Evolutionary conservation across 2,888 invertebrate species (phyloP).

Genomic region (Didymodactylos carnosus): DNA sequence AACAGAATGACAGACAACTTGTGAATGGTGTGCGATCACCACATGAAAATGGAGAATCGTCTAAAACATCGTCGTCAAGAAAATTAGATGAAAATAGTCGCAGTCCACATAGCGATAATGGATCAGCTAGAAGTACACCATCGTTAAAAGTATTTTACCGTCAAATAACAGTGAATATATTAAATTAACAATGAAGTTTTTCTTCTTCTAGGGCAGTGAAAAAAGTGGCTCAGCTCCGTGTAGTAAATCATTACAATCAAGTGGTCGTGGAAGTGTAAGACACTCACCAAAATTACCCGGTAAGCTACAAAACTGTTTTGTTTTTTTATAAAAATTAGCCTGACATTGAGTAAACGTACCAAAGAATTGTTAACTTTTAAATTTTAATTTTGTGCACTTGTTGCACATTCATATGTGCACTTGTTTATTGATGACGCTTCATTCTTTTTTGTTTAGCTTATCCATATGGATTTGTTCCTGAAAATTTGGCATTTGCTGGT

Average conservation of each 20-base stretch:
- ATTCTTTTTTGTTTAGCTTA: too few relatives aligned
- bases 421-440: too few relatives aligned
- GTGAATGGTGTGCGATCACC: slow-evolving; percentile 1
- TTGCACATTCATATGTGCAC: too few relatives aligned
- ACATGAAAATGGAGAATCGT: neutral
- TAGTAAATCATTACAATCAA: neutral
- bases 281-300: neutral
- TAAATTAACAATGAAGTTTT: neutral
- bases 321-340: too few relatives aligned
- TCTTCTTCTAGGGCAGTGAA: neutral
- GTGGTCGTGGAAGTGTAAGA: neutral
- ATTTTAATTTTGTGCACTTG: too few relatives aligned
- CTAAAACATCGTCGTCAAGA: neutral
- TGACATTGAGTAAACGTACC: too few relatives aligned
- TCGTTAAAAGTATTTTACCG: neutral
- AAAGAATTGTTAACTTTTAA: too few relatives aligned
- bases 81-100: slow-evolving; percentile 11
- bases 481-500: neutral
- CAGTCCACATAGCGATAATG: slow-evolving; percentile 9
- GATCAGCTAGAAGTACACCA: slow-evolving; percentile 11
- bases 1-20: neutral
- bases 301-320: too few relatives aligned
- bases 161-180: slow-evolving; percentile 18
- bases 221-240: neutral
- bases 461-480: neutral